Evolutionary conservation across 1,140 invertebrate genomes (phyloP).

Genomic region (Ceratina australensis): DNA sequence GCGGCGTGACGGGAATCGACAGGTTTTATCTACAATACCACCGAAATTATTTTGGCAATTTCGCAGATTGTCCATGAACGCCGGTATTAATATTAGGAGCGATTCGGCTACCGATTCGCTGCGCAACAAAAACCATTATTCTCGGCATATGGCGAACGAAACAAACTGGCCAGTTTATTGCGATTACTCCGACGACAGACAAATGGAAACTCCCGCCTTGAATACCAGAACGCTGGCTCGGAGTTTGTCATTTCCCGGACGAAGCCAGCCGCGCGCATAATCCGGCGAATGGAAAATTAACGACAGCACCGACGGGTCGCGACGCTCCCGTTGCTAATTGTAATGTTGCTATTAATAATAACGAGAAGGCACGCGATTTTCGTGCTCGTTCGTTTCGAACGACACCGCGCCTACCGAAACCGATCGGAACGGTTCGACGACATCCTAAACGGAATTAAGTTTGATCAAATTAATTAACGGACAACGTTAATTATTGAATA

Average conservation of each 20-base stretch:
- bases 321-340: neutral
- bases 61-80: neutral
- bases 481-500: conserved; percentile 70
- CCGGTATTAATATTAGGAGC: neutral
- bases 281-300: conserved; percentile 6
- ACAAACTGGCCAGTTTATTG: neutral
- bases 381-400: neutral
- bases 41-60: conserved; percentile 17
- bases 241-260: neutral
- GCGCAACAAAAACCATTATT: neutral
- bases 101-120: neutral
- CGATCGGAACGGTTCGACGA: conserved; percentile 54
- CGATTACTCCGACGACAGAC: neutral
- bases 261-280: neutral
- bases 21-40: neutral
- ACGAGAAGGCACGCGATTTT: conserved; percentile 12
- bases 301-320: too few relatives aligned
- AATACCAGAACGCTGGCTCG: neutral
- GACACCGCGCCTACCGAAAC: neutral
- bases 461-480: conserved; percentile 75
- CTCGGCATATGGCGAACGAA: neutral
- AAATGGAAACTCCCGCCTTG: conserved; percentile 10
- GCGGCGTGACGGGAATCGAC: neutral
- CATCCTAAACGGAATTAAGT: conserved; percentile 62
- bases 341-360: neutral